phyloP scores from a whole-genome alignment of 37 sponge, comb jelly and placozoan species.

The Beroe forskalii region DNA sequence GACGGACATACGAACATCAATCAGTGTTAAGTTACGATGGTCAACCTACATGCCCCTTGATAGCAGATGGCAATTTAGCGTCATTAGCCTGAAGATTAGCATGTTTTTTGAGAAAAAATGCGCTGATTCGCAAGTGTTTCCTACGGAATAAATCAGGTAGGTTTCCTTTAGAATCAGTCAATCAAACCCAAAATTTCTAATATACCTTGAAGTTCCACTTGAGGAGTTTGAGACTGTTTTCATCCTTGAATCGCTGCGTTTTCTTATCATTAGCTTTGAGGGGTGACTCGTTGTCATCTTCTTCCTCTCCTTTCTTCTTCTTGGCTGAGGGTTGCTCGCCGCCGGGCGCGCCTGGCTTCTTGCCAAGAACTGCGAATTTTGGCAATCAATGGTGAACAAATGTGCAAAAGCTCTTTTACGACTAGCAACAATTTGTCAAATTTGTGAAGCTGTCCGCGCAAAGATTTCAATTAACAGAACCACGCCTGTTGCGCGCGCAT shows the following conservation, averaged over 20 bases:
- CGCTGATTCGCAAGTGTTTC: too few species aligned
- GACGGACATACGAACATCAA: too few species aligned
- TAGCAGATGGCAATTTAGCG: neutral
- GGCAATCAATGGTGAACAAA: too few species aligned
- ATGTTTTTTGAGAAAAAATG: too few species aligned
- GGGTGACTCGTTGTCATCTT: constrained; percentile 26
- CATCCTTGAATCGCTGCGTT: constrained; percentile 57
- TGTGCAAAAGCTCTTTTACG: too few species aligned
- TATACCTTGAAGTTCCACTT: constrained; percentile 65
- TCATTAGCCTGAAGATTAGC: neutral
- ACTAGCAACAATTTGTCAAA: too few species aligned
- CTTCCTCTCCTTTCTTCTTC: constrained; percentile 34
- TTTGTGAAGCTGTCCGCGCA: too few species aligned
- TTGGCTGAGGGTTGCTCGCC: neutral
- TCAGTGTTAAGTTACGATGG: neutral
- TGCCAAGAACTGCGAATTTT: constrained; percentile 15
- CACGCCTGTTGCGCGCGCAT: too few species aligned
- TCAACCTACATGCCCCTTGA: neutral
- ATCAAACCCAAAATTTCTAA: too few species aligned
- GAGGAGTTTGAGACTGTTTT: constrained; percentile 27
- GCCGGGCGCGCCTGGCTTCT: constrained; percentile 48
- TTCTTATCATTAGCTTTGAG: constrained; percentile 59
- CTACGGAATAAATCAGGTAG: too few species aligned
- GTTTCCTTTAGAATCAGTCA: too few species aligned
- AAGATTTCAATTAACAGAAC: too few species aligned